These are phyloP conservation scores for Aix galericulata DNA, from an alignment of 2,113 vertebrate genomes.

Conservation along the genomic window DNA sequence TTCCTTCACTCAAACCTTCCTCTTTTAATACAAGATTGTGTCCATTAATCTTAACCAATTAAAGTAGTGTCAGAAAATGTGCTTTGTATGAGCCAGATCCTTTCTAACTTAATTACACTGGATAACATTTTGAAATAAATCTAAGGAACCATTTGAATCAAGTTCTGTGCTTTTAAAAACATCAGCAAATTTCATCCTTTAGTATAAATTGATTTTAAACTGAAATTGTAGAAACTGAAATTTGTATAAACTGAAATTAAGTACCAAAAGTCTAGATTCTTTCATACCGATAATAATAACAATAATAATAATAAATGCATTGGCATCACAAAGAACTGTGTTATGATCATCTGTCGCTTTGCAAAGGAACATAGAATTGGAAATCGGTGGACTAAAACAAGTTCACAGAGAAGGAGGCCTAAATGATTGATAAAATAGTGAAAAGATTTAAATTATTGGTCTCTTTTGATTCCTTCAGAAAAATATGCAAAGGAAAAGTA, in stretches of 20 bases:
- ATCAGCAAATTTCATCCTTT: not conserved
- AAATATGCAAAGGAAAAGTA: not conserved
- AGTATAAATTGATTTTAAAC: not conserved
- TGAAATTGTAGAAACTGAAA: too few species aligned
- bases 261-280: not conserved
- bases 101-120: constrained; percentile 18
- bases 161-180: not conserved
- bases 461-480: not conserved
- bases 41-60: constrained; percentile 11
- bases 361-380: not conserved
- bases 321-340: not conserved
- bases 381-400: constrained; percentile 16
- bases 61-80: not conserved
- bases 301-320: not conserved
- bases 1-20: not conserved
- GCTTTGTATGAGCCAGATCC: not conserved
- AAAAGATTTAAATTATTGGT: not conserved
- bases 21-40: not conserved
- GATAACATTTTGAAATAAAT: not conserved
- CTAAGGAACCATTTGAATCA: not conserved
- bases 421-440: not conserved
- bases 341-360: not conserved
- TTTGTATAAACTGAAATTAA: not conserved
- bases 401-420: not conserved
- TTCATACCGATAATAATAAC: not conserved